phyloP scores from a whole-genome alignment of 1,140 invertebrate species.

The Halyomorpha halys region DNA sequence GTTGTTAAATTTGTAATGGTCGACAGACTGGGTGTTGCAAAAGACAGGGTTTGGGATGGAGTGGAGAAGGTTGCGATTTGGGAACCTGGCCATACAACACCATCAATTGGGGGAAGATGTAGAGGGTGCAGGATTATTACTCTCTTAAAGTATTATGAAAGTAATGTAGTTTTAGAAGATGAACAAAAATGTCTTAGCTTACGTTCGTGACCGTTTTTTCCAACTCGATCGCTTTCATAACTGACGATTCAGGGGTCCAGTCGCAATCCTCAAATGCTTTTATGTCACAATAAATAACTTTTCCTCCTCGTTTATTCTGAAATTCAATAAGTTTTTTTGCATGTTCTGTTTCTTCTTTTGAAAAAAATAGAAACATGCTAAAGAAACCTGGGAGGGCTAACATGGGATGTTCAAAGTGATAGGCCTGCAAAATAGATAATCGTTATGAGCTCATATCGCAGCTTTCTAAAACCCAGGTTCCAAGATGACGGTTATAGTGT shows the following conservation, averaged over 20 bases:
- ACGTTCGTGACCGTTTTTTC: conserved; percentile 65
- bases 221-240: conserved; percentile 54
- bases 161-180: too few species aligned
- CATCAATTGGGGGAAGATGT: too few species aligned
- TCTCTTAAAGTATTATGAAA: too few species aligned
- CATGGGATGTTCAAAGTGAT: conserved; percentile 65
- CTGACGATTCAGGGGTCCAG: conserved; percentile 55
- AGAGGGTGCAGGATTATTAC: too few species aligned
- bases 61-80: too few species aligned
- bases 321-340: conserved; percentile 63
- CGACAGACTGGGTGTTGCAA: too few species aligned
- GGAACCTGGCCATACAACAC: too few species aligned
- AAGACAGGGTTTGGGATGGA: too few species aligned
- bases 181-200: conserved; percentile 17
- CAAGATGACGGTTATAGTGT: too few species aligned
- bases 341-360: conserved; percentile 64
- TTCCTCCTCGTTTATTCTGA: conserved; percentile 69
- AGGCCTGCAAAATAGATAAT: conserved; percentile 44
- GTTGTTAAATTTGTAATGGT: too few species aligned
- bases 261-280: conserved; percentile 47
- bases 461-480: too few species aligned
- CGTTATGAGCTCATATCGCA: not conserved
- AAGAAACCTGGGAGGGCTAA: conserved; percentile 59
- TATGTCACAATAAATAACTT: conserved; percentile 44
- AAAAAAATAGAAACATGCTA: conserved; percentile 58